Evolutionary conservation across 2,113 vertebrate genomes (phyloP).

Genomic region (Rhegmatorhina hoffmannsi): DNA sequence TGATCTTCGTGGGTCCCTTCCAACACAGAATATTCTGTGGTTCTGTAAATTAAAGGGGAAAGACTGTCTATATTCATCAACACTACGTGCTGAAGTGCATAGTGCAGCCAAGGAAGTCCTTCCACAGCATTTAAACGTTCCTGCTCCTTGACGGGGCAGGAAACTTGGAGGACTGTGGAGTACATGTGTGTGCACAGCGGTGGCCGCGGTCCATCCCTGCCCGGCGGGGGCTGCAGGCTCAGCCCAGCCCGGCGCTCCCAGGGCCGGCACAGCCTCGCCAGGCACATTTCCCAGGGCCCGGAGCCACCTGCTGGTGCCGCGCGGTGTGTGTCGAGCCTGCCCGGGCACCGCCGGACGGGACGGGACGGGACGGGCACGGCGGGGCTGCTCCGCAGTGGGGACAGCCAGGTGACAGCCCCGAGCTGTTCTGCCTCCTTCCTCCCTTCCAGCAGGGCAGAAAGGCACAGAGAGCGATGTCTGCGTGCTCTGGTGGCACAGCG

Average conservation of each 20-base stretch:
- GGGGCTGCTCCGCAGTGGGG: background rate
- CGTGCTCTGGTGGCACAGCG: background rate
- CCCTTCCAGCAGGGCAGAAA: background rate
- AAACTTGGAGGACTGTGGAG: accelerated
- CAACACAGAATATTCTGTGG: background rate
- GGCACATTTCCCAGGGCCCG: background rate
- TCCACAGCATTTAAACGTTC: background rate
- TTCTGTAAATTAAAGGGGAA: background rate
- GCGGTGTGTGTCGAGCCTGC: background rate
- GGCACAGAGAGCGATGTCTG: background rate
- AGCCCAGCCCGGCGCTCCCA: accelerated
- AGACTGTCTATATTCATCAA: background rate
- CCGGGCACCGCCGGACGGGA: background rate
- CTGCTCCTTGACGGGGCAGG: background rate
- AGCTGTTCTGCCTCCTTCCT: background rate
- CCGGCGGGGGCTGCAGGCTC: background rate
- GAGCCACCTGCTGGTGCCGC: conserved; percentile 42
- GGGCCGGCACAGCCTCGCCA: background rate
- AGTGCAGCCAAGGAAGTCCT: background rate
- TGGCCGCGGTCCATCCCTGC: no score
- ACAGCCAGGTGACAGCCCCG: background rate
- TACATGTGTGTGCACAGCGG: accelerated
- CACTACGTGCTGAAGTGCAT: accelerated
- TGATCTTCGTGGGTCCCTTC: background rate
- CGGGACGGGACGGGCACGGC: no score